Conservation (phyloP, 1,140 invertebrate genomes). For the Aporrectodea caliginosa region DNA sequence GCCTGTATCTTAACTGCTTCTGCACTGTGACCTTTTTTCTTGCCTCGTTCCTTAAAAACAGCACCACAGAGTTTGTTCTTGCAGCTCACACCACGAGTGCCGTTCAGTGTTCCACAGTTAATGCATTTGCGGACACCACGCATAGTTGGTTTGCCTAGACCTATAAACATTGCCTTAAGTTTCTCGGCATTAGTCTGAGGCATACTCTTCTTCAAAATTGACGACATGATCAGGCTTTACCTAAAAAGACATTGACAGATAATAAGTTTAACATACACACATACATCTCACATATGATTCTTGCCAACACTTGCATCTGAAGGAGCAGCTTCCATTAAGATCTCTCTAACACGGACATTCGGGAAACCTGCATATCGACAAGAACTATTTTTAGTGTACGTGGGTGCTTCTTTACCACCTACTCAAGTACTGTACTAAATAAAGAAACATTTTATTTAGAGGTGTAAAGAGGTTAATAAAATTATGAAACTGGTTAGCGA, state of each 20-base stretch:
- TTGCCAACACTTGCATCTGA: too few species aligned
- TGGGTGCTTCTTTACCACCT: too few species aligned
- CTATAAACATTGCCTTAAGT: constrained; percentile 59
- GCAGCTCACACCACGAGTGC: constrained; percentile 68
- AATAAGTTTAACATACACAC: too few species aligned
- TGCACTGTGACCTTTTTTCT: constrained; percentile 62
- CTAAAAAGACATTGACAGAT: constrained; percentile 8
- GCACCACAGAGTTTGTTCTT: constrained; percentile 73
- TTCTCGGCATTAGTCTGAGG: constrained; percentile 40
- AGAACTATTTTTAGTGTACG: too few species aligned
- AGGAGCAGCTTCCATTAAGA: too few species aligned
- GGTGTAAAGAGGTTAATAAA: too few species aligned
- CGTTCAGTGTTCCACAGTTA: constrained; percentile 75
- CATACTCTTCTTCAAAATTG: constrained; percentile 31
- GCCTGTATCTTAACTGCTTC: constrained; percentile 70
- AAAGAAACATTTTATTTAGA: too few species aligned
- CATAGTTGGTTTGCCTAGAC: constrained; percentile 67
- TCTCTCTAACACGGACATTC: too few species aligned
- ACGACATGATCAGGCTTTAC: constrained; percentile 32
- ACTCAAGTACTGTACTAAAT: too few species aligned
- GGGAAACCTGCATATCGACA: too few species aligned
- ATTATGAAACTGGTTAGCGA: too few species aligned
- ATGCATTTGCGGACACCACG: constrained; percentile 72
- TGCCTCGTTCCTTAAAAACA: constrained; percentile 68
- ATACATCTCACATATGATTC: too few species aligned